Evolutionary conservation across 2,888 invertebrate species (phyloP).

Genomic region (Crossocerus cetratus): DNA sequence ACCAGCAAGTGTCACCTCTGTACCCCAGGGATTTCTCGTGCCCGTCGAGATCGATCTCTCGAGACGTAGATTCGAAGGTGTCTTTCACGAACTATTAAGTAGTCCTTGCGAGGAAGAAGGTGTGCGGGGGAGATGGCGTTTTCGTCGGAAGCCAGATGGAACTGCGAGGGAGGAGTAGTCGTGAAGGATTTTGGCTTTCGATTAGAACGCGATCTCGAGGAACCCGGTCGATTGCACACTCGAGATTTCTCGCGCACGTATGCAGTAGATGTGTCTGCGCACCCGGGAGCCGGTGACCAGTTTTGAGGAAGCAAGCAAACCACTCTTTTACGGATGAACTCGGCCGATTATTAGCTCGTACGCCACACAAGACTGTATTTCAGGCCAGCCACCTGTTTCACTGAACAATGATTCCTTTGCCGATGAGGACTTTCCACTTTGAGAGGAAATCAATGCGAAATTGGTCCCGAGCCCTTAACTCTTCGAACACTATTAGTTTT

Average conservation of each 20-base stretch:
- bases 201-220: conserved; percentile 38
- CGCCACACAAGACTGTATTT: too few relatives aligned
- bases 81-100: conserved; percentile 63
- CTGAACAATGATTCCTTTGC: background rate
- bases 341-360: background rate
- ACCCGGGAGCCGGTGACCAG: conserved; percentile 43
- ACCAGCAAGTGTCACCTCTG: background rate
- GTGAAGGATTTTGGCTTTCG: conserved; percentile 34
- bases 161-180: background rate
- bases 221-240: conserved; percentile 33
- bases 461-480: conserved; percentile 43
- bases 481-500: conserved; percentile 48
- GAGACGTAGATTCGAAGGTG: conserved; percentile 64
- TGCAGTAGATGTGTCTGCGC: conserved; percentile 61
- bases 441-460: conserved; percentile 23
- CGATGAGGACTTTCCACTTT: background rate
- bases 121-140: conserved; percentile 15
- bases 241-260: conserved; percentile 62
- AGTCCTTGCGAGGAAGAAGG: conserved; percentile 44
- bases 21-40: background rate
- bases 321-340: background rate
- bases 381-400: too few relatives aligned
- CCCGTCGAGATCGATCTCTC: conserved; percentile 49
- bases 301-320: conserved; percentile 18
- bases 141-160: conserved; percentile 32